Conservation (phyloP, 1,140 invertebrate genomes). For the Bathynomus jamesi region DNA sequence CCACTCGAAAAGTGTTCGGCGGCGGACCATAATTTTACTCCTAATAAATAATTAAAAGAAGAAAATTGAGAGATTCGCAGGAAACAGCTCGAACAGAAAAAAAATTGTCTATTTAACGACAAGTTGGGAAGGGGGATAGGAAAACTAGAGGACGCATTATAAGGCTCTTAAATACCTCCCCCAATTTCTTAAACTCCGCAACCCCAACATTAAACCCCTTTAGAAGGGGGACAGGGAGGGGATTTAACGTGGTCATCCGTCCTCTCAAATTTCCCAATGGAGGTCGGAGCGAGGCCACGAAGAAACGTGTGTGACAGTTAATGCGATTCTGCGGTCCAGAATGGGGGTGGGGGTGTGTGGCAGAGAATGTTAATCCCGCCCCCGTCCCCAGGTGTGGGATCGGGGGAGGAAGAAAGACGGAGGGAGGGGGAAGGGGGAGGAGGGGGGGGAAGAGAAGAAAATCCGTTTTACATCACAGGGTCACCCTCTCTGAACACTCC, state of each 20-base stretch:
- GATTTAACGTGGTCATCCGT: neutral
- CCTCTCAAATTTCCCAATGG: neutral
- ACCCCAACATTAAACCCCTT: too few species aligned
- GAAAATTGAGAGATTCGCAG: neutral
- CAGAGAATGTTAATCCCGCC: too few species aligned
- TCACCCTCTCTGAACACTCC: neutral
- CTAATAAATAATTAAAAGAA: neutral
- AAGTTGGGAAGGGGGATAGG: too few species aligned
- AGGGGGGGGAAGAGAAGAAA: neutral
- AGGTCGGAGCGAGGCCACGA: neutral
- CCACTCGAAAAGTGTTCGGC: too few species aligned
- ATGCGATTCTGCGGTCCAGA: neutral
- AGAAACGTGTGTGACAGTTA: neutral
- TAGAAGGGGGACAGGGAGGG: neutral
- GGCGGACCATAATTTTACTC: neutral
- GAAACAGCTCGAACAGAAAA: neutral
- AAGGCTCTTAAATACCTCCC: too few species aligned
- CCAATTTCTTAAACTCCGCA: too few species aligned
- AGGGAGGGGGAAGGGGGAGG: too few species aligned
- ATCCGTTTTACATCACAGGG: neutral
- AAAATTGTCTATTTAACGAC: too few species aligned
- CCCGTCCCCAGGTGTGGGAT: too few species aligned
- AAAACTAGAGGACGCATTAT: too few species aligned
- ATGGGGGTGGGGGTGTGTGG: neutral
- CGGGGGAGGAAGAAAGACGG: too few species aligned